Evolutionary conservation across 2,888 invertebrate genomes (phyloP).

Genomic region (Patella depressa): DNA sequence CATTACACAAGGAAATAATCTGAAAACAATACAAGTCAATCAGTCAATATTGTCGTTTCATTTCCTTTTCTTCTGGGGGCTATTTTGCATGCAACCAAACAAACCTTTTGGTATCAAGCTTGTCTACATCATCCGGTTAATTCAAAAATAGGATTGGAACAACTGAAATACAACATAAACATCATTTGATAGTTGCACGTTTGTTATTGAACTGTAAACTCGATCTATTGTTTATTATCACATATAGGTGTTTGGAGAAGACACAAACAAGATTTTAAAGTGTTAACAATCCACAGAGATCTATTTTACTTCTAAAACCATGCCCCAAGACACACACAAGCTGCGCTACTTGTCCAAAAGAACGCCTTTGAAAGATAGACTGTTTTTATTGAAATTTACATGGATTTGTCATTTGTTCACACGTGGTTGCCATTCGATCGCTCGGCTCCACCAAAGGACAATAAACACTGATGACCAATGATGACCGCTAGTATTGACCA

Average conservation of each 20-base stretch:
- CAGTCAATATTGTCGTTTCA: conserved; percentile 1
- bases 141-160: neutral
- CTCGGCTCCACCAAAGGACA: neutral
- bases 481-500: conserved; percentile 1
- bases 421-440: neutral
- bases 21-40: neutral
- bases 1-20: neutral
- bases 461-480: conserved; percentile 9
- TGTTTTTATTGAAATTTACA: no score
- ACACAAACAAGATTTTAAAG: no score
- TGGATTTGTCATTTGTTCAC: neutral
- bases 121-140: neutral
- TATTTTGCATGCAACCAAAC: neutral
- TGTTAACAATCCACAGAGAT: no score
- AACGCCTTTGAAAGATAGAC: no score
- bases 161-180: neutral
- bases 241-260: neutral
- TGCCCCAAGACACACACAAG: conserved; percentile 4
- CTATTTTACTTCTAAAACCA: conserved; percentile 3
- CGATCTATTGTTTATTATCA: neutral
- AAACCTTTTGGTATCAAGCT: neutral
- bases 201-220: neutral
- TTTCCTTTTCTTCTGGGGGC: neutral
- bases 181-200: neutral
- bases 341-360: neutral